Conservation (phyloP, 2,113 vertebrate species). For the Trematocara unimaculatum region DNA sequence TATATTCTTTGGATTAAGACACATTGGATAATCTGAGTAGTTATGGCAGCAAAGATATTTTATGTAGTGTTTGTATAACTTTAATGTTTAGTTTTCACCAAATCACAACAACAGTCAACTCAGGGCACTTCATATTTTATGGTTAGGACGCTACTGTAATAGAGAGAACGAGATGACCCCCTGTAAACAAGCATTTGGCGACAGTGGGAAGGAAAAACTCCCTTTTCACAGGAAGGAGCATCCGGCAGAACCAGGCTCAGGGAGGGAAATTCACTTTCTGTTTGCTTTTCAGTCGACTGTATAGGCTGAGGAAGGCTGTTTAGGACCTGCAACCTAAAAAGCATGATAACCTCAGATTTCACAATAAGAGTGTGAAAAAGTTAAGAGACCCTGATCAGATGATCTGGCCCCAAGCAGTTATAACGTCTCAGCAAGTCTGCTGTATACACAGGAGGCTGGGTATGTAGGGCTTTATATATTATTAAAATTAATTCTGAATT, state of each 20-base stretch:
- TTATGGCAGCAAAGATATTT: not conserved
- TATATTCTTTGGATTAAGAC: not conserved
- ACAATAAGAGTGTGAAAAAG: not conserved
- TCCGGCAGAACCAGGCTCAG: not conserved
- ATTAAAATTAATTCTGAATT: not conserved
- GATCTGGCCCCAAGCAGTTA: not conserved
- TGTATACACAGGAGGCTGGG: not conserved
- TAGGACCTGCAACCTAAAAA: not conserved
- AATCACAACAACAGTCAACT: not conserved
- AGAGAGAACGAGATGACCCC: not conserved
- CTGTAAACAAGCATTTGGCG: not conserved
- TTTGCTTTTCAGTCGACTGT: not conserved
- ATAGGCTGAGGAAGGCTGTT: not conserved
- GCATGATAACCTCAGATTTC: not conserved
- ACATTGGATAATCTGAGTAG: not conserved
- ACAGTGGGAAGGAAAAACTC: not conserved
- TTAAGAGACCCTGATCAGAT: not conserved
- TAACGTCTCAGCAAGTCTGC: not conserved
- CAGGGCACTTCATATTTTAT: not conserved
- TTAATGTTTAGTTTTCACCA: not conserved
- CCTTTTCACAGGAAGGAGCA: not conserved
- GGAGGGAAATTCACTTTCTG: not conserved
- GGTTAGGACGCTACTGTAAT: not conserved
- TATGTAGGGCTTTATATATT: not conserved
- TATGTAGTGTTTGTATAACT: not conserved